Evolutionary conservation across 2,797 vertebrate genomes (phyloP).

Genomic region (Crossoptilon crossoptilon): DNA sequence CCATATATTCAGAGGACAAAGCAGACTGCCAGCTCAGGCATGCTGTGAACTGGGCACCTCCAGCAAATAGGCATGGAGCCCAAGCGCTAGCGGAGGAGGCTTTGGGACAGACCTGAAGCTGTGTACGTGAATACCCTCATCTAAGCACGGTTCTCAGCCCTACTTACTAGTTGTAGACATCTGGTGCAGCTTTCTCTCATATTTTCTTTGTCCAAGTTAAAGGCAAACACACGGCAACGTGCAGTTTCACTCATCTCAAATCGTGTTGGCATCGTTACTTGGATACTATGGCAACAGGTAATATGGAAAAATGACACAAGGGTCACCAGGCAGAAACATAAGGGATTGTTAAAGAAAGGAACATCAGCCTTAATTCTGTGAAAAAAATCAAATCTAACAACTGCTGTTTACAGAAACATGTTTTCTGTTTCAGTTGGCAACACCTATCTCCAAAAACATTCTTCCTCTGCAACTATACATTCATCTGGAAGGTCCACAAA

Average conservation of each 20-base stretch:
- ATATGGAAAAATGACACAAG: conserved; percentile 25
- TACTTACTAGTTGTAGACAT: background rate
- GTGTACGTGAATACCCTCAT: background rate
- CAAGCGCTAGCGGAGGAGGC: fast-evolving
- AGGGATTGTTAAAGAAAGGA: conserved; percentile 10
- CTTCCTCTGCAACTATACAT: conserved; percentile 15
- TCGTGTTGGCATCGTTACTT: background rate
- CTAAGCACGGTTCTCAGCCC: background rate
- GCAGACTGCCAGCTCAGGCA: background rate
- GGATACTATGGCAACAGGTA: conserved; percentile 20
- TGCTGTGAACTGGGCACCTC: background rate
- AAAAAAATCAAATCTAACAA: background rate
- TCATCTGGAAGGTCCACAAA: conserved; percentile 28
- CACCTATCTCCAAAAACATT: conserved; percentile 35
- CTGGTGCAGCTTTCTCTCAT: background rate
- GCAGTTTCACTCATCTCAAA: background rate
- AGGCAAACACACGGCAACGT: background rate
- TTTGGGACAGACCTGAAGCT: background rate
- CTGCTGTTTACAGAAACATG: conserved; percentile 47
- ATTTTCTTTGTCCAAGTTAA: background rate
- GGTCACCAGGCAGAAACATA: background rate
- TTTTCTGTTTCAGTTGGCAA: conserved; percentile 58
- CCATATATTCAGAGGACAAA: background rate
- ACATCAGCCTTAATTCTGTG: background rate
- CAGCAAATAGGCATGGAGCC: background rate